phyloP scores from a whole-genome alignment of 1,140 invertebrate genomes.

The Caerostris darwini region DNA sequence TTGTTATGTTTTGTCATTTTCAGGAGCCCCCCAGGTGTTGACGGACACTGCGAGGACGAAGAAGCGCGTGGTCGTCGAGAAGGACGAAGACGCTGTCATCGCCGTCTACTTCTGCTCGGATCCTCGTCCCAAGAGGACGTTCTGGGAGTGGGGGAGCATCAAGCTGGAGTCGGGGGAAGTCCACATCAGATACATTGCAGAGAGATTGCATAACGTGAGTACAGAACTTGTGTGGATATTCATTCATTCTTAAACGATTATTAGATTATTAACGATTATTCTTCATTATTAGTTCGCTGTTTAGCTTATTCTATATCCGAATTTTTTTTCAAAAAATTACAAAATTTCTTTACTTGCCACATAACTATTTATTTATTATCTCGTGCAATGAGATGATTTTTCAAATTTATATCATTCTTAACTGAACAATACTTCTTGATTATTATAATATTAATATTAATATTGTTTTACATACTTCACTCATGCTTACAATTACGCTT shows the following conservation, averaged over 20 bases:
- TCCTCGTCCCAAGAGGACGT: slow-evolving; percentile 78
- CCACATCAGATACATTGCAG: slow-evolving; percentile 76
- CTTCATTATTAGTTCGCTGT: no score
- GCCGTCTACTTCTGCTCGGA: slow-evolving; percentile 79
- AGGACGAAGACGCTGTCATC: slow-evolving; percentile 78
- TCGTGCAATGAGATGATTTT: no score
- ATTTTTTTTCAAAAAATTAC: no score
- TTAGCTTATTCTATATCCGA: no score
- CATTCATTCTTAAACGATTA: neutral
- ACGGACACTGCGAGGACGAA: slow-evolving; percentile 73
- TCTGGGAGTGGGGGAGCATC: slow-evolving; percentile 79
- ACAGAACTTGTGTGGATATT: neutral
- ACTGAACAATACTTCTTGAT: no score
- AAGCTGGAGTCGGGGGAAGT: slow-evolving; percentile 69
- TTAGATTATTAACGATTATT: no score
- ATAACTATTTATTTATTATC: no score
- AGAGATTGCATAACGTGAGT: slow-evolving; percentile 69
- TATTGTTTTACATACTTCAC: no score
- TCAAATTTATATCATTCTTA: no score
- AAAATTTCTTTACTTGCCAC: no score
- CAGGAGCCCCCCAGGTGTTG: slow-evolving; percentile 78
- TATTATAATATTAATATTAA: no score
- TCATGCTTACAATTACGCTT: no score
- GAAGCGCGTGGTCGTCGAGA: slow-evolving; percentile 77
- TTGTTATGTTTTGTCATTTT: slow-evolving; percentile 7